Evolutionary conservation across 2,888 invertebrate genomes (phyloP).

Genomic region (Prostheceraeus crozeri): DNA sequence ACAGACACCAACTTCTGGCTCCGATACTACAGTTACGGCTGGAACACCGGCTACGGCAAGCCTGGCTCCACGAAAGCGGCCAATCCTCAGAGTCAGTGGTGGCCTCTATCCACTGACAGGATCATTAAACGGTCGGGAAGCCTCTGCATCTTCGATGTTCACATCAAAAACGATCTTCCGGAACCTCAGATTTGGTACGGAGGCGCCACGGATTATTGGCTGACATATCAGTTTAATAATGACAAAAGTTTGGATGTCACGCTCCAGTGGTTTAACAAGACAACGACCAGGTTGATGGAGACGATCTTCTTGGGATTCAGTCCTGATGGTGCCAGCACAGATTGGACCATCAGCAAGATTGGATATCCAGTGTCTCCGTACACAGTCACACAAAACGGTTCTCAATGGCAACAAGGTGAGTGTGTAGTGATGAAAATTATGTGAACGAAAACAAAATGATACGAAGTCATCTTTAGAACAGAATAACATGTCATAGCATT

Average conservation of each 20-base stretch:
- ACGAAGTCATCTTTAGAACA: too few species aligned
- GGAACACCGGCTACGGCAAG: constrained; percentile 47
- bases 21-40: constrained; percentile 42
- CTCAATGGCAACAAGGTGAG: constrained; percentile 36
- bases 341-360: constrained; percentile 30
- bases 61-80: constrained; percentile 47
- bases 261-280: constrained; percentile 48
- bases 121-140: too few species aligned
- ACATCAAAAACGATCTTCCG: too few species aligned
- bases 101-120: constrained; percentile 45
- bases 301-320: constrained; percentile 46
- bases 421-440: background rate
- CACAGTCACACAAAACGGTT: constrained; percentile 24
- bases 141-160: too few species aligned
- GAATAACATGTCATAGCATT: too few species aligned
- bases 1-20: constrained; percentile 45
- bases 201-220: too few species aligned
- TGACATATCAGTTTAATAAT: too few species aligned
- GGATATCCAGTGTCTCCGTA: constrained; percentile 21
- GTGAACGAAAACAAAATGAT: too few species aligned
- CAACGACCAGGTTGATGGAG: constrained; percentile 49
- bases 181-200: too few species aligned
- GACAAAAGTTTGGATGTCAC: too few species aligned
- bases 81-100: constrained; percentile 45
- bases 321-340: constrained; percentile 37